phyloP scores from a whole-genome alignment of 1,140 invertebrate species.

The Cryptotermes secundus region DNA sequence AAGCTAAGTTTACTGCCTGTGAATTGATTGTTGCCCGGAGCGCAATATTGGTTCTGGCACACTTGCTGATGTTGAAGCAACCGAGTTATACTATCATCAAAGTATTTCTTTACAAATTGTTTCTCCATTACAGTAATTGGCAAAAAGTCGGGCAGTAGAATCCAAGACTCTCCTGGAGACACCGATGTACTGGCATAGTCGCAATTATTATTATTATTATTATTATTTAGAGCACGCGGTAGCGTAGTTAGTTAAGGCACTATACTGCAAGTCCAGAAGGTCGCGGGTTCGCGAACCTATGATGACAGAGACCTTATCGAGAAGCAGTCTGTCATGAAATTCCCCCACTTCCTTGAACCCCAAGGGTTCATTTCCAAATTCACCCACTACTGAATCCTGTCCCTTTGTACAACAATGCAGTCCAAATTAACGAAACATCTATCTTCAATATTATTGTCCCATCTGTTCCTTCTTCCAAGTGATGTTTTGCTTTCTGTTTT shows the following conservation, averaged over 20 bases:
- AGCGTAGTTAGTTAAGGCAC: too few relatives aligned
- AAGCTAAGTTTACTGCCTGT: neutral
- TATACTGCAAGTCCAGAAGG: too few relatives aligned
- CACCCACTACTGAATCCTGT: too few relatives aligned
- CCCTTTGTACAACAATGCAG: too few relatives aligned
- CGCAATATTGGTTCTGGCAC: neutral
- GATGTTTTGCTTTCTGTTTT: neutral
- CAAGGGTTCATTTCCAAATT: too few relatives aligned
- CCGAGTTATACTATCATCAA: neutral
- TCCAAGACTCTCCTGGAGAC: neutral
- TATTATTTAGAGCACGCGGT: too few relatives aligned
- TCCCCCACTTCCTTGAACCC: too few relatives aligned
- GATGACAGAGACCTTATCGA: too few relatives aligned
- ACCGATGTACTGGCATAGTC: neutral
- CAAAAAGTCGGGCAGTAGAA: neutral
- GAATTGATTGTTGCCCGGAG: neutral
- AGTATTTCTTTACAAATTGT: neutral
- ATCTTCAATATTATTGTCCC: neutral
- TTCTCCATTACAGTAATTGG: neutral
- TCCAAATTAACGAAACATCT: too few relatives aligned
- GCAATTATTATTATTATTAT: too few relatives aligned
- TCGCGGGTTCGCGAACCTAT: too few relatives aligned
- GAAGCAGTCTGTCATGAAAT: too few relatives aligned
- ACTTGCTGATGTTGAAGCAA: neutral
- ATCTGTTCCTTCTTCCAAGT: neutral